Percentiles rank a stretch among this genome's conserved stretches.
Evolutionary conservation across 2,797 vertebrate genomes (phyloP).

Genomic region (Acestrorhynchus altus): DNA sequence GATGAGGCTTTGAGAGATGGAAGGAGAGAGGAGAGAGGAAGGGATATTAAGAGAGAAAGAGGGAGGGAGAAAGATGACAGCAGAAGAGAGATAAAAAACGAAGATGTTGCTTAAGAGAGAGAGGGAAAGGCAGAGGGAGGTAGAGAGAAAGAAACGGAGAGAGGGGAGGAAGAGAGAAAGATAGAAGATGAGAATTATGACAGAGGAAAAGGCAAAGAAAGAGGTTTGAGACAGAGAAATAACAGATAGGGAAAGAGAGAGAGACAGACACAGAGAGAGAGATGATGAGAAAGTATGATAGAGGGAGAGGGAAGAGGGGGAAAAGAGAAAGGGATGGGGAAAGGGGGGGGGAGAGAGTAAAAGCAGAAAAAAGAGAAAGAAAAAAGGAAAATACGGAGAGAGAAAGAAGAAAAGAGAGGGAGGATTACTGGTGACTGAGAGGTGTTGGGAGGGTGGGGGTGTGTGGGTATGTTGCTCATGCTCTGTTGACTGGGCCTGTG

Average conservation of each 20-base stretch:
- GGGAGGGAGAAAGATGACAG: not conserved
- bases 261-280: not conserved
- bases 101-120: no score
- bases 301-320: not conserved
- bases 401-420: not conserved
- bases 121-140: not conserved
- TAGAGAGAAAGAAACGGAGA: not conserved
- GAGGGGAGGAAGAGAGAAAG: not conserved
- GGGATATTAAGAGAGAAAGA: not conserved
- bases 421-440: not conserved
- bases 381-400: not conserved
- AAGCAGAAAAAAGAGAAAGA: not conserved
- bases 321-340: not conserved
- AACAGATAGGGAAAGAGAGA: not conserved
- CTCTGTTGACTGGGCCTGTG: conserved; percentile 2
- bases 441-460: not conserved
- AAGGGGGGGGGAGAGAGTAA: not conserved
- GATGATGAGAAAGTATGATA: not conserved
- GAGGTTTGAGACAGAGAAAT: no score
- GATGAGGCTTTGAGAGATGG: not conserved
- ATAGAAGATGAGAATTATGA: not conserved
- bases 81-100: not conserved
- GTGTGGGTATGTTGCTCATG: not conserved
- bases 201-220: not conserved
- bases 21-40: not conserved